Evolutionary conservation across 1,140 invertebrate species (phyloP).

Genomic region (Littorina saxatilis): DNA sequence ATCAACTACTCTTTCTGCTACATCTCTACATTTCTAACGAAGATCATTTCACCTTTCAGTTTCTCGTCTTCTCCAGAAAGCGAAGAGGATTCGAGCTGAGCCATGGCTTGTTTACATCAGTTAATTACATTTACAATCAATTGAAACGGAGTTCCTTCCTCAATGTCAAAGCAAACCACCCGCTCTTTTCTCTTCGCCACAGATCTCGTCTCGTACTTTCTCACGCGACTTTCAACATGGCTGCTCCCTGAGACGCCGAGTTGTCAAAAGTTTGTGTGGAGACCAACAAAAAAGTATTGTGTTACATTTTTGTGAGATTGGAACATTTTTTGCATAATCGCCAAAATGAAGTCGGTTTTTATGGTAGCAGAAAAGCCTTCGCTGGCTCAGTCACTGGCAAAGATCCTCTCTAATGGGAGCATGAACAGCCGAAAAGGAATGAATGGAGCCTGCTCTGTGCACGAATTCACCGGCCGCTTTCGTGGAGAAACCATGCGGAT

Average conservation of each 20-base stretch:
- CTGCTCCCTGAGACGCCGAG: slow-evolving; percentile 23
- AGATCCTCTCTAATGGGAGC: slow-evolving; percentile 93
- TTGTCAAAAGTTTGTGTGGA: slow-evolving; percentile 6
- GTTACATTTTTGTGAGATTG: background rate
- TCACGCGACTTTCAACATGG: slow-evolving; percentile 30
- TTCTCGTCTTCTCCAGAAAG: background rate
- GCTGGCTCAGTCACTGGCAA: slow-evolving; percentile 94
- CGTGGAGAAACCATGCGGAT: slow-evolving; percentile 81
- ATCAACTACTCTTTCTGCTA: too few relatives aligned
- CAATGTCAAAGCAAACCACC: slow-evolving; percentile 16
- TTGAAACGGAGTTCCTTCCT: too few relatives aligned
- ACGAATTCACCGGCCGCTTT: slow-evolving; percentile 92
- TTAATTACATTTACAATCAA: background rate
- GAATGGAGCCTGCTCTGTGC: slow-evolving; percentile 93
- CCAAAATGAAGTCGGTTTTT: slow-evolving; percentile 87
- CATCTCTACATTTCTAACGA: background rate
- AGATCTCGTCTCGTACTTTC: slow-evolving; percentile 7
- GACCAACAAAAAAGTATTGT: background rate
- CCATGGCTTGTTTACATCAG: too few relatives aligned
- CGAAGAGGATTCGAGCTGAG: background rate
- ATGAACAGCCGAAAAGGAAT: slow-evolving; percentile 90
- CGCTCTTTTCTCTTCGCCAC: background rate
- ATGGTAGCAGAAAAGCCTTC: slow-evolving; percentile 99
- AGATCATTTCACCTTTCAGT: slow-evolving; percentile 1
- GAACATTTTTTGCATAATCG: background rate